Evolutionary conservation across 2,113 vertebrate species (phyloP).

Genomic region (Haplotaxodon microlepis): DNA sequence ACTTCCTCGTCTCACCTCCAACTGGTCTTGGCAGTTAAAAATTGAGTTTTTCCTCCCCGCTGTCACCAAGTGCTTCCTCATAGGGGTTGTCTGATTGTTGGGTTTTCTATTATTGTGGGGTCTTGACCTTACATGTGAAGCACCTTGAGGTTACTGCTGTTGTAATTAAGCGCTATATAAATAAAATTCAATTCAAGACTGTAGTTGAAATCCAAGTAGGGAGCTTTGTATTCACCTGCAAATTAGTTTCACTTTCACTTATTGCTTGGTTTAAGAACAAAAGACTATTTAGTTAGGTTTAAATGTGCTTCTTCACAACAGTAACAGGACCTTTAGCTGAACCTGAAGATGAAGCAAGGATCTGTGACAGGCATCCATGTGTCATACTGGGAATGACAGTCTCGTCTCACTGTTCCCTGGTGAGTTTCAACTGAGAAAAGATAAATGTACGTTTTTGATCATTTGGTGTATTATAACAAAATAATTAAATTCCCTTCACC

Average conservation of each 20-base stretch:
- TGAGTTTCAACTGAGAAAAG: not conserved
- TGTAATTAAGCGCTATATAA: accelerated
- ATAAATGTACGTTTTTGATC: not conserved
- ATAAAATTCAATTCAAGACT: not conserved
- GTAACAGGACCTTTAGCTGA: not conserved
- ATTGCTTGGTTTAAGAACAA: not conserved
- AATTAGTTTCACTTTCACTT: not conserved
- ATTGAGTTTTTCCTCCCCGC: not conserved
- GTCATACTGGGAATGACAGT: not conserved
- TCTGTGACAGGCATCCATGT: not conserved
- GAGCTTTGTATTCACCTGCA: not conserved
- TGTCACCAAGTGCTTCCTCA: not conserved
- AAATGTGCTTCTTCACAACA: not conserved
- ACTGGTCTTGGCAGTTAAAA: not conserved
- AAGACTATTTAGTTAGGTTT: not conserved
- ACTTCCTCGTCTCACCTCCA: not conserved
- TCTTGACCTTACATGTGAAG: not conserved
- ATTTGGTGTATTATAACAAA: not conserved
- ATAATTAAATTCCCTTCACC: not conserved
- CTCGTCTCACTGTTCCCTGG: not conserved
- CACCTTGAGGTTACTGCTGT: not conserved
- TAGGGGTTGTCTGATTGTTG: not conserved
- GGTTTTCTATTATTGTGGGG: not conserved
- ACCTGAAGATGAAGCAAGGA: not conserved
- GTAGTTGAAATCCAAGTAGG: not conserved